Evolutionary conservation across 92 coral and sea anemone species (phyloP).

Genomic region (Umimayanthus chanpuru): DNA sequence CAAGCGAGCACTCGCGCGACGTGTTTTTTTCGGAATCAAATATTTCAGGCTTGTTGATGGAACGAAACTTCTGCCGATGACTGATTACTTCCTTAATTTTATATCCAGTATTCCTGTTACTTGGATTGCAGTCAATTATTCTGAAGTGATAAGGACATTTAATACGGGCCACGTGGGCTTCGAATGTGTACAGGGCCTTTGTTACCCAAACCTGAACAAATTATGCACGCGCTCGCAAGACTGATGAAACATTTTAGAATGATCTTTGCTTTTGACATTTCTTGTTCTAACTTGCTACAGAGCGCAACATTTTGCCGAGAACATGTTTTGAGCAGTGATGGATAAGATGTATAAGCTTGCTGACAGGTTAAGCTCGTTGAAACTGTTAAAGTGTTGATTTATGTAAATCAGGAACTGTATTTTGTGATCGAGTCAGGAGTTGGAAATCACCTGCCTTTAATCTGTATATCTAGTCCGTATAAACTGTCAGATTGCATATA

Average conservation of each 20-base stretch:
- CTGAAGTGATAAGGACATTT: conserved; percentile 66
- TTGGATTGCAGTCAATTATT: conserved; percentile 67
- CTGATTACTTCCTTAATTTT: conserved; percentile 49
- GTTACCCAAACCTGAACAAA: conserved; percentile 56
- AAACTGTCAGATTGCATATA: background rate
- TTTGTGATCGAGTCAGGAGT: conserved; percentile 1
- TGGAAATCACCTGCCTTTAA: conserved; percentile 42
- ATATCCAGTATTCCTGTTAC: conserved; percentile 42
- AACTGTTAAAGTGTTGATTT: conserved; percentile 48
- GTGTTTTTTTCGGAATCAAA: conserved; percentile 1
- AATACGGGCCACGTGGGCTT: conserved; percentile 52
- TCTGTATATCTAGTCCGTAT: background rate
- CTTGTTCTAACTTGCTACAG: background rate
- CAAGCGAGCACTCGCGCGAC: conserved; percentile 36
- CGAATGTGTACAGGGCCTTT: conserved; percentile 57
- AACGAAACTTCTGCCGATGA: conserved; percentile 35
- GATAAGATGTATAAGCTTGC: conserved; percentile 30
- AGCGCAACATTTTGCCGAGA: conserved; percentile 9
- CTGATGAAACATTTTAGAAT: background rate
- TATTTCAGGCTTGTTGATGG: conserved; percentile 33
- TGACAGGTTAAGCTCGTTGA: conserved; percentile 37
- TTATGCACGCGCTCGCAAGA: conserved; percentile 54
- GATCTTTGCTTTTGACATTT: background rate
- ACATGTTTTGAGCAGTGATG: conserved; percentile 18
- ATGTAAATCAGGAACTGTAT: conserved; percentile 35